These are phyloP conservation scores for Mesorhabditis sp. DNA, from an alignment of 2,888 invertebrate genomes.

Conservation along the genomic window DNA sequence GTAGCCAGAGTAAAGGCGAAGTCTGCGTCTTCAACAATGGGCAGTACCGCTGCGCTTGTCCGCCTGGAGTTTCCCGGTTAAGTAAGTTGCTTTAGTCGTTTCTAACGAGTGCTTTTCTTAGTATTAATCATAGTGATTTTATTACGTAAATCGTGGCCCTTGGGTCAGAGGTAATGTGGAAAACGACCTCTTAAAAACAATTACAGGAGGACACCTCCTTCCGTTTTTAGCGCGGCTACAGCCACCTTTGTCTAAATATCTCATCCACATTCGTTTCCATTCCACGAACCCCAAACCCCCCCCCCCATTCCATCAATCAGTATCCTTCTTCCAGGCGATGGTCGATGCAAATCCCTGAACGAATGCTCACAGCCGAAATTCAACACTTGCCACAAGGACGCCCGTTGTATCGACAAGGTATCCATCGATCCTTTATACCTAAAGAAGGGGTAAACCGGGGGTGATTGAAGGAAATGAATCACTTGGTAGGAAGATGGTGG, in stretches of 20 bases:
- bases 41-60: slow-evolving; percentile 46
- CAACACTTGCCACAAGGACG: slow-evolving; percentile 43
- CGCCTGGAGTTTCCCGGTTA: slow-evolving; percentile 33
- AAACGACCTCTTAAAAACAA: not conserved
- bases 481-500: too few species aligned
- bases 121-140: not conserved
- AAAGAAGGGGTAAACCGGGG: too few species aligned
- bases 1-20: slow-evolving; percentile 44
- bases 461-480: too few species aligned
- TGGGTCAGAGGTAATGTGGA: not conserved
- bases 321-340: slow-evolving; percentile 24
- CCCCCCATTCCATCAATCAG: slow-evolving; percentile 9
- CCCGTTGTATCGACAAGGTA: slow-evolving; percentile 39
- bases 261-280: too few species aligned
- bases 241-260: too few species aligned
- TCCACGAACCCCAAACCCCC: too few species aligned
- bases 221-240: too few species aligned
- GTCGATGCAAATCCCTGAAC: slow-evolving; percentile 41
- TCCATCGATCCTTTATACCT: not conserved
- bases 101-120: not conserved
- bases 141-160: not conserved
- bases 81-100: not conserved
- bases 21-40: slow-evolving; percentile 49
- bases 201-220: too few species aligned
- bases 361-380: slow-evolving; percentile 42